These are phyloP conservation scores for Miichthys miiuy DNA, from an alignment of 2,797 vertebrate species.

Conservation along the genomic window DNA sequence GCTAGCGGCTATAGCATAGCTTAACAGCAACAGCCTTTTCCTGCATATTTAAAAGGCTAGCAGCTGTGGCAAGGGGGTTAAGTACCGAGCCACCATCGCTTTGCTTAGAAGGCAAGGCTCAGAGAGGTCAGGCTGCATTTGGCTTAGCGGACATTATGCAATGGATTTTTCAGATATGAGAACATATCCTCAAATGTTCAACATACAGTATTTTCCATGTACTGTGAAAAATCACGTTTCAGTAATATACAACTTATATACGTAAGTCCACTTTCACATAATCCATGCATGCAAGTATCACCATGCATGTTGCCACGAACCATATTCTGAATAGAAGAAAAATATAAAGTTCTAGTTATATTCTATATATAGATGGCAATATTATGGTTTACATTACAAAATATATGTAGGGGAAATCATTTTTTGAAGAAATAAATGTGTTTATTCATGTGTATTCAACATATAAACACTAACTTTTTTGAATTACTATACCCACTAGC, in stretches of 20 bases:
- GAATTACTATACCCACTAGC: neutral
- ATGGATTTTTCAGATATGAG: conserved; percentile 23
- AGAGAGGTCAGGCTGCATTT: conserved; percentile 38
- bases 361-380: neutral
- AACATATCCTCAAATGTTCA: conserved; percentile 9
- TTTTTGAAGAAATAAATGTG: neutral
- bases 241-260: neutral
- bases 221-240: neutral
- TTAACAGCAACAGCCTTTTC: conserved; percentile 48
- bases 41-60: conserved; percentile 62
- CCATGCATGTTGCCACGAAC: neutral
- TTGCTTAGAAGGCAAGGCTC: conserved; percentile 33
- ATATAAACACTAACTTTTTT: neutral
- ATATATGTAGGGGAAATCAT: neutral
- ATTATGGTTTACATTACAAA: neutral
- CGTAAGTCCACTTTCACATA: neutral
- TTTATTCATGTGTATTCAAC: neutral
- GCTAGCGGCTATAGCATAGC: conserved; percentile 46
- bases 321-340: neutral
- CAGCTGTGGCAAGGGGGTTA: conserved; percentile 53
- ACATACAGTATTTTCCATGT: neutral
- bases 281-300: neutral
- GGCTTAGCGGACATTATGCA: conserved; percentile 23
- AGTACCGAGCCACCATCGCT: conserved; percentile 30
- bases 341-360: neutral